Base-by-base conservation (phyloP, 2,888 invertebrate species). In the Callosobruchus maculatus region DNA sequence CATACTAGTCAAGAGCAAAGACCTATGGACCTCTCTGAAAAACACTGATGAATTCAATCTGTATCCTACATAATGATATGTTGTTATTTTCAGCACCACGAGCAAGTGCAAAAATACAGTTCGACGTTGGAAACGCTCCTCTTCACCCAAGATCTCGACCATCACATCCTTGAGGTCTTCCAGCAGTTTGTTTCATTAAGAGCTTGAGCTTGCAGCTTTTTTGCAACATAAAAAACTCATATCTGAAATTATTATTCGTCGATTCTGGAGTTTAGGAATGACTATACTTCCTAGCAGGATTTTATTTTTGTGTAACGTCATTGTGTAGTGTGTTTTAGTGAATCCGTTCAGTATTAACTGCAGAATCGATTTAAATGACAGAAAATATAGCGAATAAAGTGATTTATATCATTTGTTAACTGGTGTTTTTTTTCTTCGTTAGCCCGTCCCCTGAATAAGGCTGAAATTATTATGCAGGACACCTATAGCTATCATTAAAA, bases 21-120 rank as follows among this genome's bases (percentile, higher is more conserved):
- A n/a, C n/a, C n/a, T n/a, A 22, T 66, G 0, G 26, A 26, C 26
- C 26, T 26, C 26, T 26, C 26, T 7, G 7, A 26, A 26, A 26
- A 26, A 26, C 26, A 20, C 26, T 70, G 71, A 71, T n/a, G n/a
- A n/a, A n/a, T n/a, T n/a, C n/a, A n/a, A n/a, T n/a, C n/a, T n/a
- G n/a, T n/a, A n/a, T n/a, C n/a, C n/a, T n/a, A n/a, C n/a, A 73
- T 70, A 18, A 9, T 20, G 26, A 26, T 26, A 26, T 49, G 20
- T 30, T 30, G 9, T 82, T 82, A 80, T 82, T 91, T 92, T 67
- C 90, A 98, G 98, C 98, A 99, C 87, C 96, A 97, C 86, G 97
- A 97, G 84, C 97, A 98, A 90, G 97, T 99, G 22, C 97, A 97
- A 88, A 96, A 97, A 85, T 98, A 98, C 90, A 96, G 97, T 87